A percentile compares a stretch with the other conserved stretches of the same genome.
phyloP scores from a whole-genome alignment of 2,113 vertebrate species.

The Procavia capensis region DNA sequence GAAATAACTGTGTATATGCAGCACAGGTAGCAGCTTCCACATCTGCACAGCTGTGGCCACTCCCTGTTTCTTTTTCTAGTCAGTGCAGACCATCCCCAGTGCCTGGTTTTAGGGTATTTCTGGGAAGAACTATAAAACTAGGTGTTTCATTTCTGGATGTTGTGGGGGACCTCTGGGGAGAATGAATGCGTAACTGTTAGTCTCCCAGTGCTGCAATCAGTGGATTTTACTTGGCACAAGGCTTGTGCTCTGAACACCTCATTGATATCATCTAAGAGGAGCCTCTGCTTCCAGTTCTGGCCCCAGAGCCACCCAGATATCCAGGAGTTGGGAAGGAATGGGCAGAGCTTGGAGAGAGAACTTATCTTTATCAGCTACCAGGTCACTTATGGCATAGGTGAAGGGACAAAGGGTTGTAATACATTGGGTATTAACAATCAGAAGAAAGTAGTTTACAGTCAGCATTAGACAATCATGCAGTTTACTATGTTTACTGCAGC shows the following conservation, averaged over 20 bases:
- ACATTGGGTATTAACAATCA: neutral
- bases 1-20: neutral
- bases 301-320: neutral
- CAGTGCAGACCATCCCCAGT: neutral
- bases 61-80: neutral
- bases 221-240: neutral
- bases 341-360: too few relatives aligned
- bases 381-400: neutral
- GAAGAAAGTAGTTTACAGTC: neutral
- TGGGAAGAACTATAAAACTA: neutral
- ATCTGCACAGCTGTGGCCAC: neutral
- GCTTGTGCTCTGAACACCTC: neutral
- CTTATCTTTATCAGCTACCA: neutral
- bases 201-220: neutral
- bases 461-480: neutral
- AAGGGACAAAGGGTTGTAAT: neutral
- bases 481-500: neutral
- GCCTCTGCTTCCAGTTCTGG: neutral
- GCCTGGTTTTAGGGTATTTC: neutral
- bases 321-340: neutral
- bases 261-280: neutral
- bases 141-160: neutral
- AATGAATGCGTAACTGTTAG: accelerated
- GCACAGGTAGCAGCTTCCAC: neutral
- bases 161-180: neutral